Conservation (phyloP, 2,888 invertebrate species). For the Brachycybe producta region DNA sequence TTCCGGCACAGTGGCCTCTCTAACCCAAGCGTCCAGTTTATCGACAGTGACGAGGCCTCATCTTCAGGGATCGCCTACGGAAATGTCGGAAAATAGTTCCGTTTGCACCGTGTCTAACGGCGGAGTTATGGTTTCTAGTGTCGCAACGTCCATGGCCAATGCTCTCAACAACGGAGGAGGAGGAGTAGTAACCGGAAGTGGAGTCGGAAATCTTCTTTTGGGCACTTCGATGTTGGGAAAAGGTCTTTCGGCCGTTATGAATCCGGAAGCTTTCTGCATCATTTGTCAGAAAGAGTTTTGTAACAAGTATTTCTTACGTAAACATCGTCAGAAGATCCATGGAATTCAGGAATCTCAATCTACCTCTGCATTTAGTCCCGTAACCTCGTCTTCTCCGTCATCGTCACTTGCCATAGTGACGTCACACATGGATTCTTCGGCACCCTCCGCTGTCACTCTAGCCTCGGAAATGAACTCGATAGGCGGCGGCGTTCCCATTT, state of each 20-base stretch:
- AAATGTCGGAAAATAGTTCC: too few relatives aligned
- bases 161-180: slow-evolving; percentile 6
- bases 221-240: slow-evolving; percentile 7
- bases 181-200: slow-evolving; percentile 1
- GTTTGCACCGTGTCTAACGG: neutral
- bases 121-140: too few relatives aligned
- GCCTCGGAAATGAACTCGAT: neutral
- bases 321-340: slow-evolving; percentile 55
- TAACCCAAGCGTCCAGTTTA: too few relatives aligned
- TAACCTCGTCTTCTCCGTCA: neutral
- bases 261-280: slow-evolving; percentile 46
- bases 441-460: too few relatives aligned
- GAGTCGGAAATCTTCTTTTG: slow-evolving; percentile 1
- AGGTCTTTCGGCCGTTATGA: slow-evolving; percentile 22
- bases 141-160: neutral
- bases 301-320: slow-evolving; percentile 55
- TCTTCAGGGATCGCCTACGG: slow-evolving; percentile 6
- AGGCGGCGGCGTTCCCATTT: neutral
- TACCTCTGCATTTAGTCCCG: slow-evolving; percentile 6
- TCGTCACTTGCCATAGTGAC: neutral
- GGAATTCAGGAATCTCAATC: slow-evolving; percentile 34
- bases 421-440: too few relatives aligned
- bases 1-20: neutral
- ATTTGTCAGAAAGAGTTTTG: slow-evolving; percentile 59
- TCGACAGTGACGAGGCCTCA: neutral